Conservation (phyloP, 2,888 invertebrate species). For the Diarsia mendica region DNA sequence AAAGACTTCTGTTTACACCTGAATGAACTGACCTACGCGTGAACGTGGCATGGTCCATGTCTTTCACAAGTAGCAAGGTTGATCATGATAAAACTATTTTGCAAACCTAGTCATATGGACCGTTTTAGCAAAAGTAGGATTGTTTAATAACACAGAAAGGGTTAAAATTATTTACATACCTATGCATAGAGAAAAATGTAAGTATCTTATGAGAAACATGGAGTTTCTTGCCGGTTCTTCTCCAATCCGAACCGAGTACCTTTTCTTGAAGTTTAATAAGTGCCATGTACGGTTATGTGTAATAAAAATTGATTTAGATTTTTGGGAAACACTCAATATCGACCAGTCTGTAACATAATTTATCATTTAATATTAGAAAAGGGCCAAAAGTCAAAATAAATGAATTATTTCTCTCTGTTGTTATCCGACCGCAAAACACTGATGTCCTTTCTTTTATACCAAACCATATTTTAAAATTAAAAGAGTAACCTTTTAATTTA, state of each 20-base stretch:
- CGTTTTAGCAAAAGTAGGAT: neutral
- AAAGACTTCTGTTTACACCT: constrained; percentile 23
- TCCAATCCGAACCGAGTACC: no score
- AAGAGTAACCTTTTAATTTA: neutral
- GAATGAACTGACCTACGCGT: constrained; percentile 60
- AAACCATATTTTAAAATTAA: constrained; percentile 8
- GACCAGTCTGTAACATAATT: no score
- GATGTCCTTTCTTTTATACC: neutral
- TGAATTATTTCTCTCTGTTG: neutral
- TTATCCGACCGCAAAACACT: neutral
- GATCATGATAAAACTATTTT: constrained; percentile 57
- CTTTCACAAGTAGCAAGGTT: constrained; percentile 64
- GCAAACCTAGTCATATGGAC: constrained; percentile 40
- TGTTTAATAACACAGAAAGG: constrained; percentile 41
- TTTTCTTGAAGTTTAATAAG: no score
- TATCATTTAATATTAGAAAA: no score
- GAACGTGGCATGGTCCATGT: constrained; percentile 63
- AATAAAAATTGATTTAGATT: no score
- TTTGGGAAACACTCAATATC: neutral
- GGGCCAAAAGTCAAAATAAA: no score
- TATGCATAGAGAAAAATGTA: neutral
- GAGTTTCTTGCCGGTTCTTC: no score
- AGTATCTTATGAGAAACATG: neutral
- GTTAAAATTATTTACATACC: neutral
- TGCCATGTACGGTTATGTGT: no score